phyloP scores from a whole-genome alignment of 2,888 invertebrate species.

The Lithophane leautieri region DNA sequence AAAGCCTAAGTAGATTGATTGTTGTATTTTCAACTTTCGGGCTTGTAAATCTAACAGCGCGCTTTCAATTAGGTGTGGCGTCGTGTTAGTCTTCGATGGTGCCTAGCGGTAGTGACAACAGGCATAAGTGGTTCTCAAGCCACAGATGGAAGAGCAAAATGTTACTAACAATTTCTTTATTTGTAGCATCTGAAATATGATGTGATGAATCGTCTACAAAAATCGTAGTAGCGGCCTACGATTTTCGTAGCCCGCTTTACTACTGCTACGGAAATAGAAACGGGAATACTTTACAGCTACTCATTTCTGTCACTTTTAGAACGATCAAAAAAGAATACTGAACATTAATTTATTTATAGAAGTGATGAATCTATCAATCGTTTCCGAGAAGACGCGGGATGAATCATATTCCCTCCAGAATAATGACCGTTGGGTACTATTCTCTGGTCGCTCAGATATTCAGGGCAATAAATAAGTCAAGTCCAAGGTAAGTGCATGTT shows the following conservation, averaged over 20 bases:
- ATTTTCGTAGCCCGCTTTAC: neutral
- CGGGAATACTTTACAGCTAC: slow-evolving; percentile 8
- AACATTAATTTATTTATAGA: slow-evolving; percentile 45
- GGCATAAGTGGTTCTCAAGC: neutral
- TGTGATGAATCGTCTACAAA: slow-evolving; percentile 10
- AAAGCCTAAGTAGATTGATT: too few species aligned
- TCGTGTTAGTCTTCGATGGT: too few species aligned
- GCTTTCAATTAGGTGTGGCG: neutral
- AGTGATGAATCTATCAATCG: slow-evolving; percentile 60
- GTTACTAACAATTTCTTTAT: neutral
- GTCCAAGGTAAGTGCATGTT: slow-evolving; percentile 70
- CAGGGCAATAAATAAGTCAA: slow-evolving; percentile 76
- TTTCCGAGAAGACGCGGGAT: slow-evolving; percentile 51
- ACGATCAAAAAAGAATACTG: slow-evolving; percentile 33
- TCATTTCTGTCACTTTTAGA: slow-evolving; percentile 37
- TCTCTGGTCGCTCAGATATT: slow-evolving; percentile 67
- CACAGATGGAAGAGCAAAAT: neutral
- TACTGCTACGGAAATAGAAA: slow-evolving; percentile 38
- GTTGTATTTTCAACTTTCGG: neutral
- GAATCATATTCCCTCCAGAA: slow-evolving; percentile 63
- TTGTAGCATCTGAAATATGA: neutral
- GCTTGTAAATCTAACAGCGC: neutral
- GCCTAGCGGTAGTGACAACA: too few species aligned
- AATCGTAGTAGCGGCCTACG: neutral
- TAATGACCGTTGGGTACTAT: slow-evolving; percentile 53